phyloP scores from a whole-genome alignment of 1,140 invertebrate species.

The Ptiloglossa arizonensis region DNA sequence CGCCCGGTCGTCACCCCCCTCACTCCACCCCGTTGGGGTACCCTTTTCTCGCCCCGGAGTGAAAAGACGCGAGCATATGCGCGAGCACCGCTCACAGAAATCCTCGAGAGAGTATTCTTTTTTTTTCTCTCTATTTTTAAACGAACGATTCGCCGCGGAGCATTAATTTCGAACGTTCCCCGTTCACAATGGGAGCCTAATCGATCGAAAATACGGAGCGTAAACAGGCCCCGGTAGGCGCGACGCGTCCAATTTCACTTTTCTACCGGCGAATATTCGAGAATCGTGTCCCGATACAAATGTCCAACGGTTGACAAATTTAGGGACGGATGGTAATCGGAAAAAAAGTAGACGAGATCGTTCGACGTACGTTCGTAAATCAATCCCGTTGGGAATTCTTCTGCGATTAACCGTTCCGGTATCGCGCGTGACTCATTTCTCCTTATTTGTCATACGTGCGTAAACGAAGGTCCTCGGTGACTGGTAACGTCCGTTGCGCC shows the following conservation, averaged over 20 bases:
- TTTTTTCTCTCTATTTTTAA: no score
- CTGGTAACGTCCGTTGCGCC: no score
- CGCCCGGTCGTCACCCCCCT: constrained; percentile 45
- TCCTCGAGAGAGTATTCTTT: constrained; percentile 9
- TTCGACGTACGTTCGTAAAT: no score
- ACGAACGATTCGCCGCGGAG: constrained; percentile 12
- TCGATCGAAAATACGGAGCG: constrained; percentile 37
- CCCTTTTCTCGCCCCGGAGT: constrained; percentile 20
- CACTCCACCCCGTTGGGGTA: constrained; percentile 56
- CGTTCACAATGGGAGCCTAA: constrained; percentile 41
- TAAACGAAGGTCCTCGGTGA: no score
- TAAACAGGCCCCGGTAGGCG: constrained; percentile 34
- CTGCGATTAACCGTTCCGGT: no score
- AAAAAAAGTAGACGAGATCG: no score
- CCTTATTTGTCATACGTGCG: no score
- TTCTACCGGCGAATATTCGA: background rate
- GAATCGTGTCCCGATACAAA: background rate
- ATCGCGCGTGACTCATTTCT: no score
- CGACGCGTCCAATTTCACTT: background rate
- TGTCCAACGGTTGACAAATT: background rate
- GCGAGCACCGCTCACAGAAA: constrained; percentile 50
- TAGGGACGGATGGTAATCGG: background rate
- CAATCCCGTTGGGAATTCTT: no score
- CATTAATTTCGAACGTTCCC: constrained; percentile 43
- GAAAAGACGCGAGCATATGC: constrained; percentile 66